Conservation (phyloP, 53 echinoderm and acorn worm species). For the Henricia sp. region DNA sequence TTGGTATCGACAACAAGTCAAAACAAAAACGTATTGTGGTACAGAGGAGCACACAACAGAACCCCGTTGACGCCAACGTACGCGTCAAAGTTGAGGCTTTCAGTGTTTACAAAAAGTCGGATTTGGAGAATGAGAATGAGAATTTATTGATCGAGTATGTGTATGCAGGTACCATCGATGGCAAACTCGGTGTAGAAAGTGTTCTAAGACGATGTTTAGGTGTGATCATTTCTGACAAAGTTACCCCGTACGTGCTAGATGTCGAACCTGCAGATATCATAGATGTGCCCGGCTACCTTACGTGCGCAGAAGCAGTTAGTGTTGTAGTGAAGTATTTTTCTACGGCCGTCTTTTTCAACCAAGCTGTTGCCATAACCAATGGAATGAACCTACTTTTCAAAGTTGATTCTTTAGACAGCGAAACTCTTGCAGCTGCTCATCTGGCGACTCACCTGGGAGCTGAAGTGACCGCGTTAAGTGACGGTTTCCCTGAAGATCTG, state of each 20-base stretch:
- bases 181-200: no score
- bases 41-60: no score
- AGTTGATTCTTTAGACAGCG: background rate
- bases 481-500: background rate
- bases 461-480: background rate
- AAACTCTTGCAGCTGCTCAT: background rate
- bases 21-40: no score
- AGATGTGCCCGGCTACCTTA: slow-evolving; percentile 8
- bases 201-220: no score
- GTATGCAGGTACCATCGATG: no score
- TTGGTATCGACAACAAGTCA: no score
- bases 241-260: no score
- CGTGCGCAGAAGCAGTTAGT: slow-evolving; percentile 39
- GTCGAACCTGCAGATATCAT: no score
- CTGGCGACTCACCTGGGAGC: background rate
- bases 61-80: no score
- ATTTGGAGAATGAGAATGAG: no score
- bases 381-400: background rate
- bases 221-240: no score
- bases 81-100: background rate
- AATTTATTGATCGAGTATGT: no score
- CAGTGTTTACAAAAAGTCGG: background rate
- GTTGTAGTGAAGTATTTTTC: slow-evolving; percentile 12
- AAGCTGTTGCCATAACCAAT: background rate
- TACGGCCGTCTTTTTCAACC: slow-evolving; percentile 5